Evolutionary conservation across 2,797 vertebrate species (phyloP), one percentile per base, ranked within the genome.

Genomic region (Artibeus jamaicensis): DNA sequence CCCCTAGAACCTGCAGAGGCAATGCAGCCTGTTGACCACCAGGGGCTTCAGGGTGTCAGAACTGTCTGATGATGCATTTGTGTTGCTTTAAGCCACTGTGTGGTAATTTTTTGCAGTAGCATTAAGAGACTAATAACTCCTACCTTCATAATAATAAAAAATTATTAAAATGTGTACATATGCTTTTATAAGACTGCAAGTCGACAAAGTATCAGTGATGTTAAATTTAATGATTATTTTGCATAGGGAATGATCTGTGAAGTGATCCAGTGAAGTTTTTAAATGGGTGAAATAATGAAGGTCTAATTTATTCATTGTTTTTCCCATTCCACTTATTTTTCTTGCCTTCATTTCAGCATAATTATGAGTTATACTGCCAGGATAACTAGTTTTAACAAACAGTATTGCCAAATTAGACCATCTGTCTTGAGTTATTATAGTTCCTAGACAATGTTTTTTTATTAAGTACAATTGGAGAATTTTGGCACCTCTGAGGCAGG

Each of bases 161-260:
- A 22, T 26, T 39, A 6, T 0, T 50, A 81, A 89, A 62, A 57
- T 86, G 26, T 79, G 5, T 70, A 39, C 9, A 4, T 22, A 8
- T 68, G 32, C n/a, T 96, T 96, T 86, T 68, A 77, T 76, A 82
- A 55, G 19, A 89, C 48, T 74, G 10, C 4, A 55, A 34, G 24
- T 78, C 62, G 48, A 24, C 8, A 32, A 81, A 65, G 8, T 70
- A 65, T 67, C 83, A 89, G 1, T 85, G 29, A 34, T 93, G 46
- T 44, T 95, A 50, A 59, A 15, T 79, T 94, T 86, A 95, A 68
- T 83, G 24, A 62, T 89, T 91, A 57, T 91, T 95, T 92, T 93
- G 24, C 19, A 59, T n/a, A 19, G 7, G 24, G 32, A 77, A 12
- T 76, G 32, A 48, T 89, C 37, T 87, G 85, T 96, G 73, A 76